Base-by-base conservation (phyloP, 2,888 invertebrate species). In the Marasmarcha lunaedactyla region DNA sequence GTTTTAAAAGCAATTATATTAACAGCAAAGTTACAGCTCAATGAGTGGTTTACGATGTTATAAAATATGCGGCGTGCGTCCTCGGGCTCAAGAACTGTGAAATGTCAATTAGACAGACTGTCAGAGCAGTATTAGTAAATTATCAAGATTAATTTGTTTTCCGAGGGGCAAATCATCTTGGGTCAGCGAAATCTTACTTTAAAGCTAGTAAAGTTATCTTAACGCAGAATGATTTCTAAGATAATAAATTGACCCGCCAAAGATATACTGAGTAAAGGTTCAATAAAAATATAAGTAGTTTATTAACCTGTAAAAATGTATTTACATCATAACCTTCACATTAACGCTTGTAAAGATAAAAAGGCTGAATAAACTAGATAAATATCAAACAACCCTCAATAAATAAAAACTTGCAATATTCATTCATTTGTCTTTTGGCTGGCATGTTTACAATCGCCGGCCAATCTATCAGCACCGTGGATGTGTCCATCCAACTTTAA, bases 21-120 rank as follows among this genome's bases (percentile, higher is more conserved):
- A 60, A 65, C 60, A 51, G 52, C 46, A 47, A 49, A 50, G 58
- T 52, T 54, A 60, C 66, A 63, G 55, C 53, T 54, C 52, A 54
- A 57, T 63, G 67, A 69, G 68, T 62, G 62, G 55, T 68, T 71
- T 64, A 68, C 51, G 63, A 54, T 52, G 59, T 39, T 55, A 54
- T 70, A 64, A 68, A 68, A 30, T 30, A 54, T 50, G 45, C 46
- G 39, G 45, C 47, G 43, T 47, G 43, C 37, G 42, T 45, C 39
- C 37, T 11, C 3, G n/a, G 11, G 30, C 30, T 30, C 30, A 30
- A 37, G 27, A 40, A 30, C 33, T 37, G 37, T 30, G 41, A 15
- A 40, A 41, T 38, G 37, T 13, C 33, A 36, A 40, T 37, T 30
- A 15, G 33, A 33, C 12, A 30, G 30, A n/a, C 7, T 11, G 30